Evolutionary conservation across 1,140 invertebrate species (phyloP), one percentile per base, ranked within the genome.

Genomic region (Drosophila varians): DNA sequence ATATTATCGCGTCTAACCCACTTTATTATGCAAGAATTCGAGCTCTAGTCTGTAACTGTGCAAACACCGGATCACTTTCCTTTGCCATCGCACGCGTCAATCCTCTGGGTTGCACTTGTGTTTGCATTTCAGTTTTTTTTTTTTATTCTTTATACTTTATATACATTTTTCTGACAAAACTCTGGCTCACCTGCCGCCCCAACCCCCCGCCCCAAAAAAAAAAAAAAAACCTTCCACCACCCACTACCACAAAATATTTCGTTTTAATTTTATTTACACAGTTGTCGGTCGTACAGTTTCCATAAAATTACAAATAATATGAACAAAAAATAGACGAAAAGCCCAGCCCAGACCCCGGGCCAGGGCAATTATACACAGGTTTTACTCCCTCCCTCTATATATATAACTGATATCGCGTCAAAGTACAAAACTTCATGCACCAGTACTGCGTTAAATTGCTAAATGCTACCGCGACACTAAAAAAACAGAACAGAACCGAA

Each of bases 341-440:
- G n/a, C n/a, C n/a, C n/a, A n/a, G n/a, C 60, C 46, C 68, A 78
- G 36, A 38, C 36, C 36, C 36, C 36, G 36, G 31, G 6, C 28
- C 28, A 6, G 28, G 42, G 54, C 54, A 86, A 86, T 77, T 88
- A 82, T 62, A 86, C 47, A 77, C 64, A 62, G 51, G n/a, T n/a
- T 69, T 48, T 38, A 38, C 38, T 25, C 40, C 23, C 47, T 11
- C 34, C n/a, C n/a, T n/a, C n/a, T n/a, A 28, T 56, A 79, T 65
- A 70, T 68, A 70, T 51, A 60, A 80, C 69, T 86, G 77, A 82
- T 87, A 86, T 80, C 73, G 80, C 79, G 69, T 80, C 80, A 80
- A 77, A 87, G 76, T 87, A 86, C 82, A 87, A 57, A 87, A 87
- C 82, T 86, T 86, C 80, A 86, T 86, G 80, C 80, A 87, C 80